These are phyloP conservation scores for Sinelater perroti DNA, from an alignment of 2,888 invertebrate species.

Conservation along the genomic window DNA sequence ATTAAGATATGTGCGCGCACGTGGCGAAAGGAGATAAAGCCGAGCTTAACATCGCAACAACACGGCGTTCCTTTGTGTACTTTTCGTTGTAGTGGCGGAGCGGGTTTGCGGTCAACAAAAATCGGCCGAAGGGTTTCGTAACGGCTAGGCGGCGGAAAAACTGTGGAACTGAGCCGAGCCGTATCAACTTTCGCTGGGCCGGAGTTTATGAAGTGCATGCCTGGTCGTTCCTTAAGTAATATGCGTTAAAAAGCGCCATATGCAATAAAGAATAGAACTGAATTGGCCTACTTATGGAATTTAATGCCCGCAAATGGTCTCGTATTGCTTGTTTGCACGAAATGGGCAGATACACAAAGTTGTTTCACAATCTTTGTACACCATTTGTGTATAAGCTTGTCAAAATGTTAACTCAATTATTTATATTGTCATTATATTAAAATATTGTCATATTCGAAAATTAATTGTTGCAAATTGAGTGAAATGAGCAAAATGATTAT, in stretches of 20 bases:
- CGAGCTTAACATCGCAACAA: not conserved
- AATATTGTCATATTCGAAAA: no score
- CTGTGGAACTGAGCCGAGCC: conserved; percentile 5
- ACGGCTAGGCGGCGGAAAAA: conserved; percentile 13
- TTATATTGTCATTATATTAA: no score
- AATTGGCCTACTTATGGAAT: conserved; percentile 9
- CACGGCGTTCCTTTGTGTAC: conserved; percentile 1
- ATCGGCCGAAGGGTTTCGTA: conserved; percentile 4
- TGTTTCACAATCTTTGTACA: no score
- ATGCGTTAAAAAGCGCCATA: conserved; percentile 7
- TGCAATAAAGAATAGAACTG: conserved; percentile 1
- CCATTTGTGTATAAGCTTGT: no score
- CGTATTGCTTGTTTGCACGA: no score
- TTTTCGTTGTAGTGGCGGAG: conserved; percentile 5
- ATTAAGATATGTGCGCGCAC: conserved; percentile 3
- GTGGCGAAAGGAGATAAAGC: conserved; percentile 12
- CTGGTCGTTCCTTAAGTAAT: conserved; percentile 11
- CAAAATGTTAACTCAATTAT: no score
- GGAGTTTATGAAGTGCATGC: conserved; percentile 13
- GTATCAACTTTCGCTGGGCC: conserved; percentile 16
- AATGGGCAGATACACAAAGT: no score
- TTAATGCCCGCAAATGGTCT: no score
- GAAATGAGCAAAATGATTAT: no score
- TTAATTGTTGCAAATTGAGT: no score
- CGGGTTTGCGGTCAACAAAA: conserved; percentile 13